phyloP scores from a whole-genome alignment of 2,888 invertebrate genomes.

The Notodonta ziczac region DNA sequence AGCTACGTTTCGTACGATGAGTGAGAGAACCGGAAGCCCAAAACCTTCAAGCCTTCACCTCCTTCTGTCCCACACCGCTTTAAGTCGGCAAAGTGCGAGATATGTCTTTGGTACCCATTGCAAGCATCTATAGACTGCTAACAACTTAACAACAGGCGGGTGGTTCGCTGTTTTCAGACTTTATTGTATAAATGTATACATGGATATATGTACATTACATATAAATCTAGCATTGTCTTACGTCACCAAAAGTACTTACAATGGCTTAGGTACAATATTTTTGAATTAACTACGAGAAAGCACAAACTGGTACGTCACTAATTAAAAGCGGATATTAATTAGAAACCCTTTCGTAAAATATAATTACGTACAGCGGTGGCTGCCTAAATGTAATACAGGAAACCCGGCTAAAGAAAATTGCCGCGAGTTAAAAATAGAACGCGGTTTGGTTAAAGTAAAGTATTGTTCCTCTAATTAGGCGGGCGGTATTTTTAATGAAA shows the following conservation, averaged over 20 bases:
- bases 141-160: too few species aligned
- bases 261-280: constrained; percentile 25
- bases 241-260: constrained; percentile 16
- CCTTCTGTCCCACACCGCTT: too few species aligned
- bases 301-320: constrained; percentile 43
- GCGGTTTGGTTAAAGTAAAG: constrained; percentile 29
- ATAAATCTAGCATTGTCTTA: constrained; percentile 11
- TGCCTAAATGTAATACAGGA: constrained; percentile 40
- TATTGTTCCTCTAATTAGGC: constrained; percentile 35
- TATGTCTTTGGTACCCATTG: too few species aligned
- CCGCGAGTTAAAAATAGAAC: constrained; percentile 34
- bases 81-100: too few species aligned
- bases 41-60: too few species aligned
- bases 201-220: too few species aligned
- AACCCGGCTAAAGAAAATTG: constrained; percentile 40
- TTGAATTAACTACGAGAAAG: constrained; percentile 41
- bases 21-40: too few species aligned
- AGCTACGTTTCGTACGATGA: too few species aligned
- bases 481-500: constrained; percentile 20
- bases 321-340: constrained; percentile 55
- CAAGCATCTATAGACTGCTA: too few species aligned
- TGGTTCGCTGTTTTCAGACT: too few species aligned
- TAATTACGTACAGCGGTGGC: constrained; percentile 45
- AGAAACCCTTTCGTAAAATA: constrained; percentile 50
- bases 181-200: too few species aligned